Evolutionary conservation across 2,113 vertebrate species (phyloP).

Genomic region (Enhydra lutris): DNA sequence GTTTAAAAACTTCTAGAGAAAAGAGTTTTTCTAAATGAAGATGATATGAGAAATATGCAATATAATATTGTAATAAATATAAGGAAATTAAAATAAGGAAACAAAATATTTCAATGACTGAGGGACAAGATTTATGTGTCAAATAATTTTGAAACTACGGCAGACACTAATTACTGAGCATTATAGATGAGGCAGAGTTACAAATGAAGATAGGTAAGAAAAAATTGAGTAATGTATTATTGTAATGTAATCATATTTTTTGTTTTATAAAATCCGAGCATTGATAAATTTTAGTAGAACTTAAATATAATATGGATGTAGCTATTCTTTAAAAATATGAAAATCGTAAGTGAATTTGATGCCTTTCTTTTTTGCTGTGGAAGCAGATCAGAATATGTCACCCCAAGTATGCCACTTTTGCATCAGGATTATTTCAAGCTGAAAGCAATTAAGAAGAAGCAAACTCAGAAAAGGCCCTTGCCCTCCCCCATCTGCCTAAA

Average conservation of each 20-base stretch:
- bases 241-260: not conserved
- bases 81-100: not conserved
- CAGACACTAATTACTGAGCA: not conserved
- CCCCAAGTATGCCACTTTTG: not conserved
- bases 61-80: not conserved
- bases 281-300: not conserved
- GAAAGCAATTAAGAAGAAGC: not conserved
- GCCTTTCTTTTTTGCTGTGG: not conserved
- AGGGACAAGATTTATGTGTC: not conserved
- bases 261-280: not conserved
- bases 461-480: not conserved
- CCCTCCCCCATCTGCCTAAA: not conserved
- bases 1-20: not conserved
- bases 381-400: not conserved
- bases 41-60: not conserved
- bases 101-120: not conserved
- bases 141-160: slow-evolving; percentile 22
- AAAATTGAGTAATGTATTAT: not conserved
- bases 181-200: not conserved
- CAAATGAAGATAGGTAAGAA: not conserved
- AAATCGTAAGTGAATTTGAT: not conserved
- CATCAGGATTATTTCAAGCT: not conserved
- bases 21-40: slow-evolving; percentile 11
- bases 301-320: not conserved
- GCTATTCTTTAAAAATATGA: not conserved